Base-by-base conservation (phyloP, 2,888 invertebrate species). In the Zygaena filipendulae region DNA sequence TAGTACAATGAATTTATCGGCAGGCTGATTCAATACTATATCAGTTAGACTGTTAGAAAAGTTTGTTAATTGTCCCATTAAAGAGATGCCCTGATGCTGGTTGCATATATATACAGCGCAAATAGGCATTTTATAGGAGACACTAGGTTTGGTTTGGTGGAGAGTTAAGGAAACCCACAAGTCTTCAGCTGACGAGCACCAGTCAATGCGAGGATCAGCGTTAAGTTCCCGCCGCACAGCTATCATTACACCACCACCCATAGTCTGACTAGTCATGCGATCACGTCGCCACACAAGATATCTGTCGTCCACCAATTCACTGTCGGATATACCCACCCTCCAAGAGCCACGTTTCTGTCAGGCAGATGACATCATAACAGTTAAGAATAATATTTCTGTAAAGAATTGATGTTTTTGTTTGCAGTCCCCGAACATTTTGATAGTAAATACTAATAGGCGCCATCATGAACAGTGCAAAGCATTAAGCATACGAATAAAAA, bases 341-440 rank as follows among this genome's bases (percentile, higher is more conserved):
- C 2, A 32, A 6, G 3, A 37, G 25, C 33, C 36, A 37, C 2
- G 29, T 29, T 21, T 37, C 36, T 3, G 33, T 33, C 8, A 37
- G 10, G 4, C 16, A 14, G 8, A 37, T 27, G 5, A 37, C 11
- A 14, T 33, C 33, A 22, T 29, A 37, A 7, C 10, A 21, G 19
- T 29, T 31, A 10, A 37, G 13, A 13, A 13, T 27, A 7, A 33
- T 9, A 23, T 33, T 33, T 6, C 33, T 23, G 8, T 16, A 10
- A 26, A 37, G 33, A 13, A n/a, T 21, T 27, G 9, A 19, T 6
- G 29, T 21, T 24, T 35, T 35, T 5, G 32, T 29, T 4, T 32
- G 35, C 20, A 35, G 25, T 7, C 30, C 33, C 10, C 28, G 8
- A 3, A 11, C 29, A 20, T 36, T 36, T 18, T 36, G 36, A 22